Conservation (phyloP, 2,797 vertebrate species). For the Siniperca undulata region DNA sequence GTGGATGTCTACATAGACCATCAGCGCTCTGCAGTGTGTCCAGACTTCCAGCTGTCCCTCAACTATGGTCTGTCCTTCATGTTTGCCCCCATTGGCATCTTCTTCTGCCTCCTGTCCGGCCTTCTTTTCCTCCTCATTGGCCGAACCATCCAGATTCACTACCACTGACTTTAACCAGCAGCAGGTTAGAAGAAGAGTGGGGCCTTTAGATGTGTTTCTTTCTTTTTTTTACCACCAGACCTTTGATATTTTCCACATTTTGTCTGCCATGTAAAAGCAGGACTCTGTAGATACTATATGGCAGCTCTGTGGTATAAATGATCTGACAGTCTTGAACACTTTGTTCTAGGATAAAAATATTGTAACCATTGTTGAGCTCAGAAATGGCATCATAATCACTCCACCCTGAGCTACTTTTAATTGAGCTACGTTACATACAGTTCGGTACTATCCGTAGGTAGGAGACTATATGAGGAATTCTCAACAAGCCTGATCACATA, state of each 20-base stretch:
- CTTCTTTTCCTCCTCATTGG: conserved; percentile 95
- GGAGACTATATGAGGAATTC: background rate
- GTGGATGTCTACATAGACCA: conserved; percentile 85
- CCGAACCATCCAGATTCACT: conserved; percentile 87
- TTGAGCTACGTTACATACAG: conserved; percentile 4
- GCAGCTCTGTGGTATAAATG: conserved; percentile 41
- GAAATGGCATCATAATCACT: conserved; percentile 20
- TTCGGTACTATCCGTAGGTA: background rate
- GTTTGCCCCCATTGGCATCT: conserved; percentile 91
- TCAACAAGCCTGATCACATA: conserved; percentile 6
- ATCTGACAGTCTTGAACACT: conserved; percentile 29
- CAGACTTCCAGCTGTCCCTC: conserved; percentile 85
- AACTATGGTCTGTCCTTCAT: conserved; percentile 96
- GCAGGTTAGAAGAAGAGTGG: conserved; percentile 35
- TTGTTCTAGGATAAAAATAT: conserved; percentile 21
- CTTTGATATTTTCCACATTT: conserved; percentile 16
- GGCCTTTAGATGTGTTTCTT: background rate
- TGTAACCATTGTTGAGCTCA: conserved; percentile 17
- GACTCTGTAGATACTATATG: conserved; percentile 28
- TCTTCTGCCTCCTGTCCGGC: conserved; percentile 93
- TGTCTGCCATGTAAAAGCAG: conserved; percentile 28
- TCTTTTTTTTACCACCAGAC: conserved; percentile 5
- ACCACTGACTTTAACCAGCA: conserved; percentile 73
- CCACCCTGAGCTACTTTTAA: conserved; percentile 16
- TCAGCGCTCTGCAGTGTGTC: conserved; percentile 84